These are phyloP conservation scores for Pseudococcus jackbeardsleyi DNA, from an alignment of 2,888 invertebrate species.

Conservation along the genomic window DNA sequence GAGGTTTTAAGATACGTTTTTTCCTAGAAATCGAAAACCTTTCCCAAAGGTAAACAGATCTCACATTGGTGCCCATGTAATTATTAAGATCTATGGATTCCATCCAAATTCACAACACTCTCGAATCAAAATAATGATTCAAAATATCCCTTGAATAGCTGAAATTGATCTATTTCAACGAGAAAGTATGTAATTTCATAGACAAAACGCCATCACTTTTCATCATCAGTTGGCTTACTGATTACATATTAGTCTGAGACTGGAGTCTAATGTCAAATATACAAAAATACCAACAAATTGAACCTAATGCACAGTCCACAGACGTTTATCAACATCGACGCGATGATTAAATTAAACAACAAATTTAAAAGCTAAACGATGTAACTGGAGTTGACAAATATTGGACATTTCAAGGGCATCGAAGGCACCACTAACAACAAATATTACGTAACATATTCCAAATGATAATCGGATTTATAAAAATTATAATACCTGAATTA, in stretches of 20 bases:
- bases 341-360: not conserved
- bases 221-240: not conserved
- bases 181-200: too few species aligned
- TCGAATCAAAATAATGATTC: too few species aligned
- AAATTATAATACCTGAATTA: not conserved
- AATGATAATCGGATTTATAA: not conserved
- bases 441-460: not conserved
- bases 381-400: slow-evolving; percentile 9
- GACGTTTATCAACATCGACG: slow-evolving; percentile 1
- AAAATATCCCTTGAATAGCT: too few species aligned
- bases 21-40: too few species aligned
- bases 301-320: not conserved
- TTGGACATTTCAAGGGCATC: slow-evolving; percentile 11
- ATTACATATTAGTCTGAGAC: not conserved
- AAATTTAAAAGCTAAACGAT: slow-evolving; percentile 11
- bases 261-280: not conserved
- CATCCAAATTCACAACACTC: too few species aligned
- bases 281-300: not conserved
- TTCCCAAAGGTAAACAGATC: too few species aligned
- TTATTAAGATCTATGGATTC: too few species aligned
- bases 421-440: not conserved
- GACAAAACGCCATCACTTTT: too few species aligned
- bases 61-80: too few species aligned
- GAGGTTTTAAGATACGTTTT: too few species aligned
- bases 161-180: too few species aligned